These are phyloP conservation scores for Drosophila robusta DNA, from an alignment of 2,888 invertebrate species.

Conservation along the genomic window DNA sequence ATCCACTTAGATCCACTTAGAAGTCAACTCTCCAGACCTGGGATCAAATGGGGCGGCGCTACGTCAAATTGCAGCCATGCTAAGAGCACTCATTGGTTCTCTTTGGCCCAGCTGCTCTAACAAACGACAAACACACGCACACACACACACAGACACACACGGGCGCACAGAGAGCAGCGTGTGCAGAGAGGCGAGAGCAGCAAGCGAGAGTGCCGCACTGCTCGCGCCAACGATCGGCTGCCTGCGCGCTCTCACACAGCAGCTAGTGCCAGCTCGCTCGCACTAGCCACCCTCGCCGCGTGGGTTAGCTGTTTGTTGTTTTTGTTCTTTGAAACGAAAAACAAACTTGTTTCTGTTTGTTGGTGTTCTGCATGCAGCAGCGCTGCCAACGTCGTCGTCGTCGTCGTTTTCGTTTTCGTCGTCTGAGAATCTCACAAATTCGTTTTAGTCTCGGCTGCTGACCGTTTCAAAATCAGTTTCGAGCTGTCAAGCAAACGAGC, in stretches of 20 bases:
- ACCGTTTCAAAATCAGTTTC: constrained; percentile 85
- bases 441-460: constrained; percentile 80
- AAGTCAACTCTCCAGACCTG: constrained; percentile 15
- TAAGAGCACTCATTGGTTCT: constrained; percentile 60
- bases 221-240: constrained; percentile 31
- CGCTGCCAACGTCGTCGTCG: constrained; percentile 32
- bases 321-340: constrained; percentile 41
- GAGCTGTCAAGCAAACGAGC: constrained; percentile 83
- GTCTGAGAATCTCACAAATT: constrained; percentile 80
- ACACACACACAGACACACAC: not conserved
- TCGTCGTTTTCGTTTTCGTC: constrained; percentile 14
- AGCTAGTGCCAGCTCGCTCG: constrained; percentile 38
- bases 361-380: constrained; percentile 50
- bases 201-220: constrained; percentile 30
- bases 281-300: constrained; percentile 55
- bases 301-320: constrained; percentile 59
- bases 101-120: constrained; percentile 47
- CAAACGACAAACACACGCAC: constrained; percentile 20
- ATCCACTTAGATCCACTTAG: constrained; percentile 53
- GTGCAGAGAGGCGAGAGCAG: not conserved
- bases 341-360: constrained; percentile 69
- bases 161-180: constrained; percentile 5
- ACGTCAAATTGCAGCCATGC: constrained; percentile 78
- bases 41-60: constrained; percentile 65
- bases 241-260: constrained; percentile 17